Percentiles rank a stretch among this genome's conserved stretches.
These are phyloP conservation scores for Bilobella aurantiaca DNA, from an alignment of 1,140 invertebrate species.

Conservation along the genomic window DNA sequence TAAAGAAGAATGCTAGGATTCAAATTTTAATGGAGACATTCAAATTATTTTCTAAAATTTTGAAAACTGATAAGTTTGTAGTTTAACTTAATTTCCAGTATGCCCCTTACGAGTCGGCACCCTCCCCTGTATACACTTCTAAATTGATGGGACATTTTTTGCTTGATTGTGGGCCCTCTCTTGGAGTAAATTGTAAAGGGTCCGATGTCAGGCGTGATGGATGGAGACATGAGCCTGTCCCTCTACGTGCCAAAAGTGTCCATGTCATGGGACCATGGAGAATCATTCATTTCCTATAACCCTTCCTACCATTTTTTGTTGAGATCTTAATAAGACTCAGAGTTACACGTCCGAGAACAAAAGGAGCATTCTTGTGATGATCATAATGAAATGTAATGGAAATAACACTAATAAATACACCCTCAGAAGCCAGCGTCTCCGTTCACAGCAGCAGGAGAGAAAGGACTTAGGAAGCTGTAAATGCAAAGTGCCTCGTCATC, in stretches of 20 bases:
- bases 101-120: too few species aligned
- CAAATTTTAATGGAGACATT: too few species aligned
- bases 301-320: not conserved
- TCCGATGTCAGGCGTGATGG: not conserved
- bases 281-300: not conserved
- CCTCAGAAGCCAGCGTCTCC: not conserved
- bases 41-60: too few species aligned
- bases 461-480: not conserved
- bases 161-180: too few species aligned
- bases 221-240: not conserved
- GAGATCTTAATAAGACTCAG: not conserved
- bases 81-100: too few species aligned
- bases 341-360: not conserved
- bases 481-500: too few species aligned
- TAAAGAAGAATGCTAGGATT: too few species aligned
- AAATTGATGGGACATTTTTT: too few species aligned
- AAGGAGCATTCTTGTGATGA: not conserved
- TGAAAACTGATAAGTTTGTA: too few species aligned
- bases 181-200: not conserved
- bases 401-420: not conserved
- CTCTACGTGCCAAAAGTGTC: not conserved
- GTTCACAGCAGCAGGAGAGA: not conserved
- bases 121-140: too few species aligned
- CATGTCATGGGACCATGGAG: not conserved
- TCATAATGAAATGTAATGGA: not conserved